Base-by-base conservation (phyloP, 2,888 invertebrate species). In the Stenichneumon culpator region DNA sequence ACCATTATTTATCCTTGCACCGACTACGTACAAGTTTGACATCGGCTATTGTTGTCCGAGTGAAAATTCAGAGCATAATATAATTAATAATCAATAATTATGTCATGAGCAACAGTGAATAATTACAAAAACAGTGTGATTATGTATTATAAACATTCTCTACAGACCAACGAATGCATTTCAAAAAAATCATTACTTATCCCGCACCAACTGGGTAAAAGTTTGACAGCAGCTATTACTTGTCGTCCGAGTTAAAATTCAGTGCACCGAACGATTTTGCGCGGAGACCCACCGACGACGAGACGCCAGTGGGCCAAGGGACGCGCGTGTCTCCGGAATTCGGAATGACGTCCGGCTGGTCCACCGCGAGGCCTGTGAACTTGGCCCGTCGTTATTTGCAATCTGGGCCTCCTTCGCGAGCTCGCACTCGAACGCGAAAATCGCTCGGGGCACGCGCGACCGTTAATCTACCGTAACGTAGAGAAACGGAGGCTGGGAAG, bases 371-470 rank as follows among this genome's bases (percentile, higher is more conserved):
- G 54, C 14, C 25, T 67, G 63, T 36, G 68, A 79, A 63, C 60
- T 70, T 69, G 73, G 60, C 73, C 65, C 39, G 36, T 36, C 60
- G 75, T 77, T 85, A 85, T 85, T 87, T 78, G 78, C 85, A 85
- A 86, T 83, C 79, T 73, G 83, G 80, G 73, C 50, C 22, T 65
- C 25, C 39, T 39, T 79, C 74, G 70, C 69, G 68, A 83, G 69
- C 50, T 65, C 68, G 28, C 54, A 50, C 69, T 69, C 74, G 44
- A n/a, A 47, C 60, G 50, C 36, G 80, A 79, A 84, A 86, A 89
- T 82, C 85, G 88, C 89, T 89, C 69, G 79, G 78, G 88, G 89
- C 89, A 84, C 70, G 75, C 68, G 80, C 84, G 82, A 88, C 89
- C 89, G 89, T 89, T 89, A 89, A 83, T 87, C 87, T 86, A 87